Evolutionary conservation across 1,140 invertebrate genomes (phyloP), one percentile per base, ranked within the genome.

Genomic region (Drosophila yakuba): DNA sequence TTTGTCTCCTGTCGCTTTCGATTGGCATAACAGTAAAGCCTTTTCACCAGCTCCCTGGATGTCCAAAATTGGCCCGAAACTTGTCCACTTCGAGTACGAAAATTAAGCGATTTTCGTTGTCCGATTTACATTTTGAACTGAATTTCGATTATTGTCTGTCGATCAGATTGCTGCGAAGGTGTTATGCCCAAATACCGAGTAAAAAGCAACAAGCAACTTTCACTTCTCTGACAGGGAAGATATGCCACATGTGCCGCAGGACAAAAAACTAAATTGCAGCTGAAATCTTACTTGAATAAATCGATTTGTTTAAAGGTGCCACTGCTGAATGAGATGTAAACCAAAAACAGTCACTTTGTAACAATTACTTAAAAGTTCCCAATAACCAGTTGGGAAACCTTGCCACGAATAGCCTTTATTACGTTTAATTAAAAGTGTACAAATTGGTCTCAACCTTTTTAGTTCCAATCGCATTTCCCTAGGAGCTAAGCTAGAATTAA

Each of bases 31-130:
- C 83, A 74, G 83, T 80, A 74, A 56, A 60, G 23, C 35, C 72
- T 73, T 77, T 51, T 35, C n/a, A 35, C 48, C 36, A 54, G 73
- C 60, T 61, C 8, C 8, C 62, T 78, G 57, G 59, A 68, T 74
- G 56, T 63, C 72, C 59, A 63, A 43, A 68, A 41, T 12, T 56
- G 43, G 25, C 35, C 60, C 66, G 41, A 45, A 68, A 68, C 64
- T 72, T 52, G 35, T 74, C 58, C 41, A 58, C 15, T 36, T 44
- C 57, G 35, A 54, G 20, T 15, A 32, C 14, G 38, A 63, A 84
- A 89, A 89, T 89, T 61, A 89, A 89, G 84, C 80, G 85, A 89
- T 89, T 89, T 89, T 85, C 85, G 68, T 35, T 77, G 56, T 77
- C 39, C 66, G 73, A 83, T 88, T 88, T 88, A 83, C 84, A 89